Evolutionary conservation across 2,113 vertebrate genomes (phyloP).

Genomic region (Gasterosteus nipponicus): DNA sequence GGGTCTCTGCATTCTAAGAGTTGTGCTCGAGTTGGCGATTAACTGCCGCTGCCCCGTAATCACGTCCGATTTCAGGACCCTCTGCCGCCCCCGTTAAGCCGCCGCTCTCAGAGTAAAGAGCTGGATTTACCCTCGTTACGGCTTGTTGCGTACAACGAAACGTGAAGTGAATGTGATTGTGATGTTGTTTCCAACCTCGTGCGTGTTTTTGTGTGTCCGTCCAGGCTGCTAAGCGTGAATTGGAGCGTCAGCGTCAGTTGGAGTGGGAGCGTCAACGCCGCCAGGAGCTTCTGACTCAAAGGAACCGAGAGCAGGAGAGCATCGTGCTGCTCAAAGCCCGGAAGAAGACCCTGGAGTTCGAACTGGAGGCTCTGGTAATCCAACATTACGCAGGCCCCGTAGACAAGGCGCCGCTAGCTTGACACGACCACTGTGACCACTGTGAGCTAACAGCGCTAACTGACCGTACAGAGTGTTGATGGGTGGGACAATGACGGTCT

Average conservation of each 20-base stretch:
- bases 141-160: background rate
- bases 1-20: constrained; percentile 23
- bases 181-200: background rate
- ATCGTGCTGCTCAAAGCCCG: constrained; percentile 95
- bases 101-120: background rate
- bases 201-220: constrained; percentile 13
- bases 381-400: background rate
- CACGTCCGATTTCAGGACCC: constrained; percentile 1
- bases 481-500: background rate
- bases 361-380: constrained; percentile 93
- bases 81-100: background rate
- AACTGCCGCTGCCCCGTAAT: constrained; percentile 32
- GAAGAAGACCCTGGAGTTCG: constrained; percentile 98
- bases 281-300: constrained; percentile 94
- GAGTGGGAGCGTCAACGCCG: constrained; percentile 97
- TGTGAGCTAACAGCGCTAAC: background rate
- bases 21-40: constrained; percentile 1
- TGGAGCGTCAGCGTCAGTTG: constrained; percentile 93
- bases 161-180: background rate
- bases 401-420: background rate
- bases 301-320: constrained; percentile 96
- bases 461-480: no score
- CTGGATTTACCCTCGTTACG: background rate
- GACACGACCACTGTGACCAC: background rate
- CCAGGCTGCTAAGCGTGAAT: constrained; percentile 94